Evolutionary conservation across 2,888 invertebrate genomes (phyloP).

Genomic region (Himalopsyche tibetana): DNA sequence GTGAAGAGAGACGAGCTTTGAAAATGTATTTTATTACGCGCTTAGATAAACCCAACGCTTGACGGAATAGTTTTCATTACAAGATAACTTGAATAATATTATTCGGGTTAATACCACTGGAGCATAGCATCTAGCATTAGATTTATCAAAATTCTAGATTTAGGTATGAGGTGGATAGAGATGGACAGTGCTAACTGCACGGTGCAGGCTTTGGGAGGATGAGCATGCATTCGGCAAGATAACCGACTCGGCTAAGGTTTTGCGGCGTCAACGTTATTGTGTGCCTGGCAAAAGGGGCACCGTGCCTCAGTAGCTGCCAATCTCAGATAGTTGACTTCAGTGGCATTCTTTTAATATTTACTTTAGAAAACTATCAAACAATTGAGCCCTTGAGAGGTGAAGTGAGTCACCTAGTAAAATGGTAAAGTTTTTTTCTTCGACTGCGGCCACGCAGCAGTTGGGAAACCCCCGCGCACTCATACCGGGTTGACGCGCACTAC

Average conservation of each 20-base stretch:
- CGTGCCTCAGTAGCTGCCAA: background rate
- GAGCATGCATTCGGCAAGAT: conserved; percentile 22
- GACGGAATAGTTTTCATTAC: no score
- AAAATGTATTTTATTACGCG: no score
- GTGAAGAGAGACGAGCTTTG: background rate
- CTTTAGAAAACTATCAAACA: no score
- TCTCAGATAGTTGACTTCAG: conserved; percentile 1
- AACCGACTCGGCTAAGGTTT: conserved; percentile 6
- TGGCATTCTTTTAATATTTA: background rate
- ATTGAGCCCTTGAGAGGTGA: no score
- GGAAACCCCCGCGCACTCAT: no score
- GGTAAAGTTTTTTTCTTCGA: no score
- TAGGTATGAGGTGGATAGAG: background rate
- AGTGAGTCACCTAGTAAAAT: no score
- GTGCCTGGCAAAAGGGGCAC: conserved; percentile 15
- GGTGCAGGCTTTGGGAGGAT: background rate
- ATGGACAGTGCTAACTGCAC: background rate
- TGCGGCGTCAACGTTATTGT: conserved; percentile 26
- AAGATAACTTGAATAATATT: background rate
- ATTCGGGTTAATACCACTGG: background rate
- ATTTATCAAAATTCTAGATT: background rate
- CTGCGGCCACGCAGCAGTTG: no score
- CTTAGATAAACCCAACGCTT: no score
- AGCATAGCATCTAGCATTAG: background rate
- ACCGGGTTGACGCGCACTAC: no score